Conservation (phyloP, 2,113 vertebrate species). For the Heterotilapia buettikoferi region DNA sequence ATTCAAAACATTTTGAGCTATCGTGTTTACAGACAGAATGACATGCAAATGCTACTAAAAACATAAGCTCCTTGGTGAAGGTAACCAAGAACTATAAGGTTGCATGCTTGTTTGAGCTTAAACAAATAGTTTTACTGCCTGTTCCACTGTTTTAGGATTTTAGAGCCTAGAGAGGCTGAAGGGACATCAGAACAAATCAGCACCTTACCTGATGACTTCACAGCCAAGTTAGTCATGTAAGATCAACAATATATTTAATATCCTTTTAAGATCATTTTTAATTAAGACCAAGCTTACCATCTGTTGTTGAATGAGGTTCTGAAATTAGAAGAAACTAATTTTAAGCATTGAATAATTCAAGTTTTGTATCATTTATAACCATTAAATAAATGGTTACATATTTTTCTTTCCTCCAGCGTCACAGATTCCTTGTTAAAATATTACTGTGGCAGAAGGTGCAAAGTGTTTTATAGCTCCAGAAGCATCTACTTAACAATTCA, state of each 20-base stretch:
- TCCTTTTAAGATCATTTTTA: not conserved
- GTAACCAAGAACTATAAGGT: not conserved
- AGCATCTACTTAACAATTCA: conserved; percentile 18
- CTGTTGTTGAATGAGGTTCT: not conserved
- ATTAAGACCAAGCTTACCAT: not conserved
- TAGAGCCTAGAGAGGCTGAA: not conserved
- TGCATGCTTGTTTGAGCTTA: not conserved
- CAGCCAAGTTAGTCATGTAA: not conserved
- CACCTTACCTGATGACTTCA: not conserved
- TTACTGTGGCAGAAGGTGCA: not conserved
- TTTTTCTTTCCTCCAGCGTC: not conserved
- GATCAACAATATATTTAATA: not conserved
- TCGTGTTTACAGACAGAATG: not conserved
- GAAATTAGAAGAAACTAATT: not conserved
- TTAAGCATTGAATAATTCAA: not conserved
- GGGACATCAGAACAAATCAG: not conserved
- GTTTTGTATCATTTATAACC: not conserved
- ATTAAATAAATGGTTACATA: not conserved
- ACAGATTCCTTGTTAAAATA: not conserved
- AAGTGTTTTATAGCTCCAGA: not conserved
- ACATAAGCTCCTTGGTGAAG: not conserved
- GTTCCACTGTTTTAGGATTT: not conserved
- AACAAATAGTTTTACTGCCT: not conserved
- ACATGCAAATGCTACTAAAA: not conserved
- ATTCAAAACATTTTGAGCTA: not conserved